Evolutionary conservation across 2,113 vertebrate species (phyloP), one percentile per base, ranked within the genome.

Genomic region (Salminus brasiliensis): DNA sequence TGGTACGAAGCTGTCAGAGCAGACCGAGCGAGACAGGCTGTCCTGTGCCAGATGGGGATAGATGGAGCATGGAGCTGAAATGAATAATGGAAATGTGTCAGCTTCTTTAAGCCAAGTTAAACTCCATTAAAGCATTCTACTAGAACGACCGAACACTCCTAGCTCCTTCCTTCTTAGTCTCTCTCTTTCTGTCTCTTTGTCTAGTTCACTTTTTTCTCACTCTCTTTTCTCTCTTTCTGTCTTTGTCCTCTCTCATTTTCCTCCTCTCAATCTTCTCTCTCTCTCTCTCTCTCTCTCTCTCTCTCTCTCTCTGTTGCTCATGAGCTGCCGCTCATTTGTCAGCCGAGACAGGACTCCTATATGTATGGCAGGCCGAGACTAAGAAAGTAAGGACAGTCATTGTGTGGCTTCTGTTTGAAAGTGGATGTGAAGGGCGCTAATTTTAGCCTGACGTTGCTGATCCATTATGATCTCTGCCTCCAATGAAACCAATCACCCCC

Each of bases 401-500:
- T 25, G 16, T 69, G 84, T 83, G 87, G 87, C 47, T 30, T 0
- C 18, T 72, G 32, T 63, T 75, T 70, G 69, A 53, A 55, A 43
- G 39, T 60, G 11, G 52, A 69, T 74, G 41, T 72, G 45, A 76
- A n/a, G 53, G 9, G 36, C 27, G 68, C 74, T 89, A 87, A 85
- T 87, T 89, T 84, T 89, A 86, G 72, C 70, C 53, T n/a, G 39
- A 60, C 43, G 11, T 55, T 70, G 45, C 67, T 52, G 30, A 15
- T 70, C 47, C 27, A 49, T 72, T 80, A 69, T 84, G 57, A 71
- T 90, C 86, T 89, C 88, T 91, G 90, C 91, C 87, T 93, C 92
- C 89, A 87, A 74, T 85, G 87, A 84, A 85, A 91, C 74, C 84
- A 63, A 59, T 82, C 68, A 77, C 75, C 66, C 52, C 57, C 70